Evolutionary conservation across 2,888 invertebrate genomes (phyloP).

Genomic region (Pristionchus mayeri): DNA sequence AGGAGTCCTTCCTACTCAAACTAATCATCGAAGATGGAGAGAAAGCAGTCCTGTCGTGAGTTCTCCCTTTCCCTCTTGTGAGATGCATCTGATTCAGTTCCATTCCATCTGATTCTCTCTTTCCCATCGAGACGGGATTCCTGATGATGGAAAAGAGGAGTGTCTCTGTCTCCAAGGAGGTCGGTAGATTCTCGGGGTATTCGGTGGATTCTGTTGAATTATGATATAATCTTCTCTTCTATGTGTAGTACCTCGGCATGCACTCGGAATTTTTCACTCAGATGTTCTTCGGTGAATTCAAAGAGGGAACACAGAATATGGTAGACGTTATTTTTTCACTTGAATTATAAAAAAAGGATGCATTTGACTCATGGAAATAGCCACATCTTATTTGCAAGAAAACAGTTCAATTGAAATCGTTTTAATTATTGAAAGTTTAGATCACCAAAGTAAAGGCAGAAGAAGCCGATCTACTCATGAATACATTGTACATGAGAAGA

Average conservation of each 20-base stretch:
- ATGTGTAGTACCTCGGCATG: conserved; percentile 33
- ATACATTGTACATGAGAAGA: not conserved
- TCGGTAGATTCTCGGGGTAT: too few relatives aligned
- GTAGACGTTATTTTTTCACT: too few relatives aligned
- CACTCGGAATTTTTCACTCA: conserved; percentile 38
- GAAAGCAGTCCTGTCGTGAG: not conserved
- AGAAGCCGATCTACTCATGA: conserved; percentile 27
- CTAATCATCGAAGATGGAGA: conserved; percentile 28
- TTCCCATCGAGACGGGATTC: conserved; percentile 24
- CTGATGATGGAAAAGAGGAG: conserved; percentile 37
- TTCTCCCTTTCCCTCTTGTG: not conserved
- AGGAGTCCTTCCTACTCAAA: conserved; percentile 9
- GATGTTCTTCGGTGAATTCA: conserved; percentile 22
- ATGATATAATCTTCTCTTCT: too few relatives aligned
- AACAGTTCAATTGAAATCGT: too few relatives aligned
- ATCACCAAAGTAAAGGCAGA: conserved; percentile 19
- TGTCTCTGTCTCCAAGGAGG: conserved; percentile 42
- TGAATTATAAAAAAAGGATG: too few relatives aligned
- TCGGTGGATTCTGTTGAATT: not conserved
- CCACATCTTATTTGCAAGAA: too few relatives aligned
- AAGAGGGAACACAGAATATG: not conserved
- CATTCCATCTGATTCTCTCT: not conserved
- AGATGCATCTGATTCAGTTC: not conserved
- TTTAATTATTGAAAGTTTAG: too few relatives aligned
- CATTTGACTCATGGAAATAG: too few relatives aligned